Evolutionary conservation across 2,113 vertebrate species (phyloP).

Genomic region (Takifugu bimaculatus): DNA sequence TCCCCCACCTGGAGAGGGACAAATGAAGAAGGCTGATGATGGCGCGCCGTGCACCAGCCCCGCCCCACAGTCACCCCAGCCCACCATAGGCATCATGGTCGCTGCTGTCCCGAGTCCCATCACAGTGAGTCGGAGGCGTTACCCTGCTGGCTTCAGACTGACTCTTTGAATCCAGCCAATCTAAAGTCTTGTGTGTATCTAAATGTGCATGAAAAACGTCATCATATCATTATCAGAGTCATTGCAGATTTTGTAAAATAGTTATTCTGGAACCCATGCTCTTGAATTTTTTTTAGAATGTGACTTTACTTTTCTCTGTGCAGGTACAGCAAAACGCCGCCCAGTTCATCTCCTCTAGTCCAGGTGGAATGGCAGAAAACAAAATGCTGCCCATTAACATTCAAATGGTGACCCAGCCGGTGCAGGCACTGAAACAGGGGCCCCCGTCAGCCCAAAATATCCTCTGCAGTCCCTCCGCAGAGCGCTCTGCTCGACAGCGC

Average conservation of each 20-base stretch:
- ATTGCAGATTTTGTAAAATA: too few species aligned
- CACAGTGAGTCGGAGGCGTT: conserved; percentile 74
- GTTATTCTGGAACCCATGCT: too few species aligned
- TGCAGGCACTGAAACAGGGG: conserved; percentile 88
- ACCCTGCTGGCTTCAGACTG: too few species aligned
- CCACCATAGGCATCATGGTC: conserved; percentile 89
- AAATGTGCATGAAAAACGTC: too few species aligned
- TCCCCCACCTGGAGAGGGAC: conserved; percentile 84
- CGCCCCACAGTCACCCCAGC: conserved; percentile 87
- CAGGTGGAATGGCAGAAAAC: conserved; percentile 81
- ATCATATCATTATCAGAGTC: too few species aligned
- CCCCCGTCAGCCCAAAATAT: conserved; percentile 87
- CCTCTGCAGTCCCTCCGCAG: conserved; percentile 81
- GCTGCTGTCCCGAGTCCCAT: conserved; percentile 91
- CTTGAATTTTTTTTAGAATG: not conserved
- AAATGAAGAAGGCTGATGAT: conserved; percentile 79
- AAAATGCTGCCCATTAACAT: conserved; percentile 93
- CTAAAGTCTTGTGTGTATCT: too few species aligned
- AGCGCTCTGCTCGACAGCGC: conserved; percentile 88
- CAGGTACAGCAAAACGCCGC: conserved; percentile 88
- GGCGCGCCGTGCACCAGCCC: conserved; percentile 78
- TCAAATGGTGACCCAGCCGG: conserved; percentile 92
- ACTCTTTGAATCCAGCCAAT: not conserved
- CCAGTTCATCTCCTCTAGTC: conserved; percentile 88
- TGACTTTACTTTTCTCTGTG: not conserved